These are phyloP conservation scores for Marcusenius ussheri DNA, from an alignment of 2,113 vertebrate genomes.

Conservation along the genomic window DNA sequence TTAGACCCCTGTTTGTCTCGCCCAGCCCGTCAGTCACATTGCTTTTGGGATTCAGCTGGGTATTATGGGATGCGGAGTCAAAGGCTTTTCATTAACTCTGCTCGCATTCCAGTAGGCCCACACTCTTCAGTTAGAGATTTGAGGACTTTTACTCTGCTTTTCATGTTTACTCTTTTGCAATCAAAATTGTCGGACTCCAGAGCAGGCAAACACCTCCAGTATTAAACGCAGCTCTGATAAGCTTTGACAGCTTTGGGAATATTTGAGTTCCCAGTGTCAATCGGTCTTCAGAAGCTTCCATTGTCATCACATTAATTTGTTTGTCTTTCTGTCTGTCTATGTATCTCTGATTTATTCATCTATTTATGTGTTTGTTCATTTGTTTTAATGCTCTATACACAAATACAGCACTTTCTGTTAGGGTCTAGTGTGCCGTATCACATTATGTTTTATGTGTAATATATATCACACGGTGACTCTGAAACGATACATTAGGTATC, in stretches of 20 bases:
- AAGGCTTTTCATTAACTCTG: constrained; percentile 7
- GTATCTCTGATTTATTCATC: not conserved
- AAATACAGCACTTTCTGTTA: not conserved
- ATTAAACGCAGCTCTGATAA: not conserved
- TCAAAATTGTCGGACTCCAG: not conserved
- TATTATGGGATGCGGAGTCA: not conserved
- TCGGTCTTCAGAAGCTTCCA: not conserved
- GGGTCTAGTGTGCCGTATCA: not conserved
- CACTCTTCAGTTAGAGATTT: not conserved
- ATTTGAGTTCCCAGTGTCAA: constrained; percentile 9
- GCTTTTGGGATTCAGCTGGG: not conserved
- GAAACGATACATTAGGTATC: not conserved
- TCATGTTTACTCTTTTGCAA: constrained; percentile 1
- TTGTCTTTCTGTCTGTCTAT: not conserved
- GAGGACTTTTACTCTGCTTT: not conserved
- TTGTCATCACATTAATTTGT: not conserved
- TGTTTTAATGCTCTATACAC: not conserved
- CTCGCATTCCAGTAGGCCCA: not conserved
- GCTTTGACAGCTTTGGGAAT: not conserved
- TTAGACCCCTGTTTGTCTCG: not conserved
- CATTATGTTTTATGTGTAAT: not conserved
- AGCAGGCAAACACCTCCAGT: not conserved
- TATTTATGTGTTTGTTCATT: not conserved
- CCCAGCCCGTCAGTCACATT: not conserved
- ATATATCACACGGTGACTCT: not conserved